Conservation (phyloP, 2,113 vertebrate species). For the Rhipidura dahli region DNA sequence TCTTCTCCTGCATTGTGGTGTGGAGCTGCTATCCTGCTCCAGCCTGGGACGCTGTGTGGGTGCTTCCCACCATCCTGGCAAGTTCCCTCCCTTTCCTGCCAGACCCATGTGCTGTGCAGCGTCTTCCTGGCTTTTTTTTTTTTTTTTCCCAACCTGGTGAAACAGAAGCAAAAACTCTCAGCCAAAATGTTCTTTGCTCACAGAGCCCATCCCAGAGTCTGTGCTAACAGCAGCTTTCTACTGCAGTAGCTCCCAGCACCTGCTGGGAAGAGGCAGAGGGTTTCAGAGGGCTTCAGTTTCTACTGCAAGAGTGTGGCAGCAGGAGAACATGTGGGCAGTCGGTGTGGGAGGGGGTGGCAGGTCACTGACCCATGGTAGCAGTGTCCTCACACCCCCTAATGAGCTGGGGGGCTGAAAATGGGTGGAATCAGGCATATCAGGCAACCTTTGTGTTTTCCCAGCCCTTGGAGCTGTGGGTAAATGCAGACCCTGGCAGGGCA, state of each 20-base stretch:
- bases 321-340: not conserved
- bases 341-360: not conserved
- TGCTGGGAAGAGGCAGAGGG: no score
- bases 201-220: rapidly evolving
- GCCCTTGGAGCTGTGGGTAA: not conserved
- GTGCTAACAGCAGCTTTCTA: not conserved
- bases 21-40: not conserved
- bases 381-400: rapidly evolving
- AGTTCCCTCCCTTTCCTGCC: not conserved
- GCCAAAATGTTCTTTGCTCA: rapidly evolving
- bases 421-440: not conserved
- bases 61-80: not conserved
- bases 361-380: not conserved
- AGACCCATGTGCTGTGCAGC: rapidly evolving
- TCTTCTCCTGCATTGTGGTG: rapidly evolving
- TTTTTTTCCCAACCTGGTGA: not conserved
- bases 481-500: no score
- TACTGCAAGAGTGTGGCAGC: not conserved
- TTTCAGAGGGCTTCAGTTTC: no score
- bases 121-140: not conserved
- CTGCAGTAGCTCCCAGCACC: no score
- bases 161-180: not conserved
- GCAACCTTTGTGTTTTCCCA: not conserved
- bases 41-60: rapidly evolving
- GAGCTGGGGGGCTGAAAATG: not conserved